A percentile compares a stretch with the other conserved stretches of the same genome.
Evolutionary conservation across 2,888 invertebrate genomes (phyloP).

Genomic region (Leucoptera coffeella): DNA sequence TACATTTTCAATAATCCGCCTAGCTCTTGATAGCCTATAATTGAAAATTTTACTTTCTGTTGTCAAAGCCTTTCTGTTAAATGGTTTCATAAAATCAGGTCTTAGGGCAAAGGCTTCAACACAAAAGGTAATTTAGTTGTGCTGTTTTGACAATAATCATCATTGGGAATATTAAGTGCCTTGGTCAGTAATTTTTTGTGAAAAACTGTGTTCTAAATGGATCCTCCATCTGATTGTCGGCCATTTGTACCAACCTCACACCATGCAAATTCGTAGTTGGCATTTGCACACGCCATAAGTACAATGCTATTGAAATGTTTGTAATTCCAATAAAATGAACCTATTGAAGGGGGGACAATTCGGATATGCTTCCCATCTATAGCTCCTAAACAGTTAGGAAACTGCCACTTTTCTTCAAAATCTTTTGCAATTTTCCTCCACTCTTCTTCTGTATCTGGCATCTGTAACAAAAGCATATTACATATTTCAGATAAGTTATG

Average conservation of each 20-base stretch:
- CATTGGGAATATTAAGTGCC: constrained; percentile 5
- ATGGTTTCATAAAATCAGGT: constrained; percentile 4
- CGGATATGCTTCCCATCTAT: constrained; percentile 12
- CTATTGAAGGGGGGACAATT: constrained; percentile 8
- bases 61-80: constrained; percentile 3
- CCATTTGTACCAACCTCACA: constrained; percentile 7
- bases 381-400: constrained; percentile 8
- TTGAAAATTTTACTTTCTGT: constrained; percentile 5
- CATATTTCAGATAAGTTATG: not conserved
- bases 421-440: constrained; percentile 1
- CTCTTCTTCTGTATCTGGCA: constrained; percentile 2
- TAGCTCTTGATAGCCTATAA: constrained; percentile 6
- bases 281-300: constrained; percentile 7
- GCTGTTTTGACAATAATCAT: constrained; percentile 6
- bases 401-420: not conserved
- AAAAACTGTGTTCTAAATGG: constrained; percentile 5
- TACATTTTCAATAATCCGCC: constrained; percentile 6
- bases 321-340: constrained; percentile 10
- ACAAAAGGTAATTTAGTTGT: constrained; percentile 2
- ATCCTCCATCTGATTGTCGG: constrained; percentile 5
- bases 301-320: constrained; percentile 8
- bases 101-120: constrained; percentile 2
- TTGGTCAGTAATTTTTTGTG: constrained; percentile 5
- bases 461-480: constrained; percentile 1
- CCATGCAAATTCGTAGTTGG: constrained; percentile 7